These are phyloP conservation scores for Hyalella azteca DNA, from an alignment of 2,888 invertebrate species.

Conservation along the genomic window DNA sequence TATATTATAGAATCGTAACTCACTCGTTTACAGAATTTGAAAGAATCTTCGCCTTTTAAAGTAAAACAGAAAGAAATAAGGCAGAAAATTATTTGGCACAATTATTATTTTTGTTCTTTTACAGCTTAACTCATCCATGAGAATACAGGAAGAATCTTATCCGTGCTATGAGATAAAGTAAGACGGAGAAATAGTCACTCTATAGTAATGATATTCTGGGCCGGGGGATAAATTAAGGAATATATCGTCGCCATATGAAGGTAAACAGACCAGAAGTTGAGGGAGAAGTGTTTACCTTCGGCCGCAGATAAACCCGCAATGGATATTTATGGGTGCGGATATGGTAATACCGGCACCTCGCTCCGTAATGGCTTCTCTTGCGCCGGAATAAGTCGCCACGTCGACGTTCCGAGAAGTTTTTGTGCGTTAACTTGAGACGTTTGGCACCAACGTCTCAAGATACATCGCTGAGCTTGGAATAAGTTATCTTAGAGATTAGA, in stretches of 20 bases:
- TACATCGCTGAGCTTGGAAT: background rate
- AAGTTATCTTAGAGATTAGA: background rate
- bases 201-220: no score
- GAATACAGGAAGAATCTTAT: no score
- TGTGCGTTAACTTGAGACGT: background rate
- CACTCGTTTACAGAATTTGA: no score
- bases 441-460: background rate
- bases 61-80: no score
- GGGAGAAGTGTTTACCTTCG: constrained; percentile 9
- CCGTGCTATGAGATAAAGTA: no score
- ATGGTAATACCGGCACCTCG: background rate
- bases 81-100: no score
- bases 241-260: background rate
- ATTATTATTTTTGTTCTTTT: no score
- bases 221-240: background rate
- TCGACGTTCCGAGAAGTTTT: background rate
- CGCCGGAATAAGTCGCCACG: background rate
- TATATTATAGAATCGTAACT: no score
- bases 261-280: constrained; percentile 16
- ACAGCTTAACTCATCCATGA: no score
- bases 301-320: background rate
- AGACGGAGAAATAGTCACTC: no score
- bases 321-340: background rate
- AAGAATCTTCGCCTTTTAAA: no score
- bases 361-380: no score